Conservation (phyloP, 2,888 invertebrate species). For the Imbricaverruca yamaguchii region DNA sequence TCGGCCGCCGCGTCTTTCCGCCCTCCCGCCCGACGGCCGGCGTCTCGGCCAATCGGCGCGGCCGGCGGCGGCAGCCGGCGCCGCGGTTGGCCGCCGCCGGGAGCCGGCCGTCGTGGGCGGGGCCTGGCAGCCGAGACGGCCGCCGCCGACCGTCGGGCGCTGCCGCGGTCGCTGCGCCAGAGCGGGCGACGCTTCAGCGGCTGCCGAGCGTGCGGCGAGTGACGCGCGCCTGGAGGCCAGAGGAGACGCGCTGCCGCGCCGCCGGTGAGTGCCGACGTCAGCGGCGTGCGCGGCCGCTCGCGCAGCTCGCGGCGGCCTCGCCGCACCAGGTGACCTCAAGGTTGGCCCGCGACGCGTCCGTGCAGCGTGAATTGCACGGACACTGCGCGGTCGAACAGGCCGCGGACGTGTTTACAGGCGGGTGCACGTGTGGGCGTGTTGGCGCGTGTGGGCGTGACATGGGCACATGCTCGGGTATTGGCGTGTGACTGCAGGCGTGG, state of each 20-base stretch:
- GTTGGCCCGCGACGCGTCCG: too few species aligned
- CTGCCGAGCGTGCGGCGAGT: slow-evolving; percentile 28
- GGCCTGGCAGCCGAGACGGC: slow-evolving; percentile 47
- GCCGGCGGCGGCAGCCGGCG: neutral
- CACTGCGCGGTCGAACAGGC: too few species aligned
- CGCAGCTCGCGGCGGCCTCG: too few species aligned
- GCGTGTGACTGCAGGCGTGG: too few species aligned
- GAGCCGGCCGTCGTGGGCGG: slow-evolving; percentile 38
- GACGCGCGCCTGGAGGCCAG: neutral
- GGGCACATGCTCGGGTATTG: too few species aligned
- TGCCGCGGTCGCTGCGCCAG: slow-evolving; percentile 39
- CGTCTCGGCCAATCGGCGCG: neutral
- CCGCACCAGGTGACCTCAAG: too few species aligned
- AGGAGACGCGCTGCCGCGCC: neutral
- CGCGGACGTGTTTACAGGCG: too few species aligned
- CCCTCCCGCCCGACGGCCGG: neutral
- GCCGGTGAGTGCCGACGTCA: neutral
- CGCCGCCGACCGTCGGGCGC: slow-evolving; percentile 44
- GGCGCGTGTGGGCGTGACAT: too few species aligned
- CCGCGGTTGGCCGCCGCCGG: slow-evolving; percentile 23
- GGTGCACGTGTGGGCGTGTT: too few species aligned
- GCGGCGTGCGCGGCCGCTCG: too few species aligned
- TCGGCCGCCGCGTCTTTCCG: too few species aligned
- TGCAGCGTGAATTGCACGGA: too few species aligned
- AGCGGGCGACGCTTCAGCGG: neutral